Evolutionary conservation across 2,888 invertebrate genomes (phyloP).

Genomic region (Eristalis arbustorum): DNA sequence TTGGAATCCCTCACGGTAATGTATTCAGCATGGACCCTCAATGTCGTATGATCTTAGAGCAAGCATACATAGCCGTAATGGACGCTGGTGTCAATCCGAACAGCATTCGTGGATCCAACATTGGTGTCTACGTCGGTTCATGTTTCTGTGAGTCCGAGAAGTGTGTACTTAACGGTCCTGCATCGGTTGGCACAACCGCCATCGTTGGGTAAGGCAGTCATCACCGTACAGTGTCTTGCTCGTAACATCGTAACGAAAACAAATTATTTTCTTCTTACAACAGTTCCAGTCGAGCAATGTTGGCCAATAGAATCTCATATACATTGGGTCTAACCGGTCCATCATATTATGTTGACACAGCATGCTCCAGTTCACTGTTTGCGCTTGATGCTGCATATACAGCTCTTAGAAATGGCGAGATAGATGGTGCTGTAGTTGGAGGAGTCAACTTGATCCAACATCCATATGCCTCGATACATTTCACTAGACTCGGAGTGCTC

Average conservation of each 20-base stretch:
- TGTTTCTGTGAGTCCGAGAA: slow-evolving; percentile 86
- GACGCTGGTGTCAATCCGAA: slow-evolving; percentile 86
- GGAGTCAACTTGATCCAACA: slow-evolving; percentile 91
- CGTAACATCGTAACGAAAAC: neutral
- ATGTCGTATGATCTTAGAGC: slow-evolving; percentile 87
- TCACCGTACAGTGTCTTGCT: neutral
- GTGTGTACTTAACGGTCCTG: slow-evolving; percentile 83
- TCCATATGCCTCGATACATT: slow-evolving; percentile 91
- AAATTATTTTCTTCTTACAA: slow-evolving; percentile 77
- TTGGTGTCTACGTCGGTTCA: slow-evolving; percentile 86
- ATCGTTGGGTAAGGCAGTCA: slow-evolving; percentile 72
- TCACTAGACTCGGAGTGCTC: slow-evolving; percentile 86
- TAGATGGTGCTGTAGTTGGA: slow-evolving; percentile 92
- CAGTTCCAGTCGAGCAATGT: slow-evolving; percentile 87
- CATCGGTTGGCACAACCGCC: slow-evolving; percentile 78
- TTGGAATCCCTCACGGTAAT: slow-evolving; percentile 86
- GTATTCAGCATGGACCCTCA: slow-evolving; percentile 87
- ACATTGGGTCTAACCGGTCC: slow-evolving; percentile 92
- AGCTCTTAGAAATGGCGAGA: slow-evolving; percentile 87
- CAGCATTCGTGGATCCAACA: slow-evolving; percentile 83
- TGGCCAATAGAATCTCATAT: slow-evolving; percentile 92
- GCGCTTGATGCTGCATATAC: slow-evolving; percentile 90
- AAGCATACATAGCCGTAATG: slow-evolving; percentile 86
- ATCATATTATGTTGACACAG: slow-evolving; percentile 92
- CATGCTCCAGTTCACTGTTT: slow-evolving; percentile 92